A percentile compares a stretch with the other conserved stretches of the same genome.
Evolutionary conservation across 2,113 vertebrate genomes (phyloP).

Genomic region (Boulengeromyrus knoepffleri): DNA sequence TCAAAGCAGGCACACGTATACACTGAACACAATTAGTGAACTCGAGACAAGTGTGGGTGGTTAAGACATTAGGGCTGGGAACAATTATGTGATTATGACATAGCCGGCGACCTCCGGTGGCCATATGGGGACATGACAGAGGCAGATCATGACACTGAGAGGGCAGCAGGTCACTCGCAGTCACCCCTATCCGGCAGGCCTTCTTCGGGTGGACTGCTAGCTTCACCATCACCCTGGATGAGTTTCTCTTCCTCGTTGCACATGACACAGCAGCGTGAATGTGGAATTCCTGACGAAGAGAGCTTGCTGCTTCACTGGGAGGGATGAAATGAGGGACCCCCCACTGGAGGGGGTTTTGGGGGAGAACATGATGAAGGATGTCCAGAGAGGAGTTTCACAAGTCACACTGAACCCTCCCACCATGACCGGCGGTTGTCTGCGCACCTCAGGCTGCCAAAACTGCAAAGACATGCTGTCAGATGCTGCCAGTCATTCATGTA

Average conservation of each 20-base stretch:
- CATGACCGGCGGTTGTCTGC: neutral
- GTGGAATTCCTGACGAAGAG: neutral
- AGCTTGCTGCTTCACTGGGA: neutral
- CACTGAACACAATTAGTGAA: neutral
- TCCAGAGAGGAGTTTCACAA: neutral
- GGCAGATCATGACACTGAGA: neutral
- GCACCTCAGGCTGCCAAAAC: no score
- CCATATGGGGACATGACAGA: neutral
- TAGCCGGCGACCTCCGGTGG: neutral
- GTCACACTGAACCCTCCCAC: neutral
- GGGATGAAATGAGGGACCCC: neutral
- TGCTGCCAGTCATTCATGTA: neutral
- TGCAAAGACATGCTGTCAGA: neutral
- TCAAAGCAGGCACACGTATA: neutral
- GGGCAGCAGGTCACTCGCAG: neutral
- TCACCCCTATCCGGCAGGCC: neutral
- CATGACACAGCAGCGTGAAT: neutral
- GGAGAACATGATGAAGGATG: neutral
- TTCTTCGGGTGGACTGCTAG: neutral
- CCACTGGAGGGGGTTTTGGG: neutral
- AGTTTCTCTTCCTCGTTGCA: neutral
- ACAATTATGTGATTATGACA: neutral
- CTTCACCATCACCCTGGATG: neutral
- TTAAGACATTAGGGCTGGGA: neutral
- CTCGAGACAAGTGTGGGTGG: neutral